Base-by-base conservation (phyloP, 2,888 invertebrate species). In the Tachystola acroxantha region DNA sequence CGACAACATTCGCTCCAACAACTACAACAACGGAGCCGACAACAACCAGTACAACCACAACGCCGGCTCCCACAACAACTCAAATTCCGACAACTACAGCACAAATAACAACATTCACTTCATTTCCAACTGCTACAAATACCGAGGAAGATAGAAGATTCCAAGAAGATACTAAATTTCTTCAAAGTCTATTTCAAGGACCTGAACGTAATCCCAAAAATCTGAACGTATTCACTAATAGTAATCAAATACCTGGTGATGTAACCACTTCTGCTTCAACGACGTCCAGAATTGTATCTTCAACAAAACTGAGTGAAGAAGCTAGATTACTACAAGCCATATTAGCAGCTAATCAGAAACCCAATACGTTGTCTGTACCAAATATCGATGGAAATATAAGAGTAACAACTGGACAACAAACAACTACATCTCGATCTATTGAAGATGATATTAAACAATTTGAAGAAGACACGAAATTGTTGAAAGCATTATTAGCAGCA, bases 371-470 rank as follows among this genome's bases (percentile, higher is more conserved):
- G 22, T 48, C 62, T 9, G 43, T 56, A 36, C 49, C 58, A 44
- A 70, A 57, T 40, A 31, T 54, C 30, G 57, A 43, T 14, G 53
- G 50, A 7, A 68, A 53, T 20, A 38, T 48, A n/a, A 53, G 48
- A 49, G 33, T 50, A 1, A 52, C 57, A 30, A 53, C 46, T 34
- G 51, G 48, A 32, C 45, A 51, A 16, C 66, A 67, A 51, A 63
- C 70, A 10, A 71, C 75, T 10, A 81, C 82, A 31, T 42, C 59
- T 7, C 70, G 80, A 9, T 79, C 82, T 19, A 65, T 87, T 36
- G 75, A 86, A 57, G 84, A 85, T 13, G 88, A 87, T 38, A 69
- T 88, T 9, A 71, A 67, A 36, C 82, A 85, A 42, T 81, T 81
- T 48, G 79, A 87, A 54, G 79, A 86, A 59, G 87, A 88, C 39